Conservation (phyloP, 2,888 invertebrate genomes). For the Phengaris arion region DNA sequence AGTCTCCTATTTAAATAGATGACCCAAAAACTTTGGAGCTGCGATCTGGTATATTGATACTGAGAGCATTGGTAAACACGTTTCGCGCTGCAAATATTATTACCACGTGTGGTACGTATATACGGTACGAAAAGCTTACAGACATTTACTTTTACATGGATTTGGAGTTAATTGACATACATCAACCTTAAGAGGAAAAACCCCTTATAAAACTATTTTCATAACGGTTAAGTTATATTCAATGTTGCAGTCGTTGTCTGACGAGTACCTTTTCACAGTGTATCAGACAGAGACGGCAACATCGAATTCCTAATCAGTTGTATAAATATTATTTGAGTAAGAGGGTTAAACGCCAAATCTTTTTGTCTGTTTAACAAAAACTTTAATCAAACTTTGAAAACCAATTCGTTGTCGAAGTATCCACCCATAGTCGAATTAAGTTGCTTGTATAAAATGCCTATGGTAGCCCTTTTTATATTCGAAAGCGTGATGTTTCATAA, state of each 20-base stretch:
- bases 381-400: no score
- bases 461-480: background rate
- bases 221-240: no score
- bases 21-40: background rate
- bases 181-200: no score
- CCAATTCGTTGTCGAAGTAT: no score
- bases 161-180: background rate
- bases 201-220: no score
- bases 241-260: no score
- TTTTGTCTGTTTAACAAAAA: no score
- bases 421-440: background rate
- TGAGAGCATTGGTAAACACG: conserved; percentile 21
- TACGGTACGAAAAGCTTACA: conserved; percentile 2
- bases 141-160: background rate
- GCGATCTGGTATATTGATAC: conserved; percentile 25
- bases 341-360: no score
- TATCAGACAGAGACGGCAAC: no score
- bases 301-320: no score
- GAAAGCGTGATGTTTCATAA: background rate
- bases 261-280: no score
- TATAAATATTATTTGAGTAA: no score
- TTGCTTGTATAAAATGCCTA: background rate
- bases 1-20: background rate
- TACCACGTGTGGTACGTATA: background rate
- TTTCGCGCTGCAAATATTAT: conserved; percentile 22